Percentiles rank a stretch among this genome's conserved stretches.
Conservation (phyloP, 2,797 vertebrate genomes). For the Intellagama lesueurii region DNA sequence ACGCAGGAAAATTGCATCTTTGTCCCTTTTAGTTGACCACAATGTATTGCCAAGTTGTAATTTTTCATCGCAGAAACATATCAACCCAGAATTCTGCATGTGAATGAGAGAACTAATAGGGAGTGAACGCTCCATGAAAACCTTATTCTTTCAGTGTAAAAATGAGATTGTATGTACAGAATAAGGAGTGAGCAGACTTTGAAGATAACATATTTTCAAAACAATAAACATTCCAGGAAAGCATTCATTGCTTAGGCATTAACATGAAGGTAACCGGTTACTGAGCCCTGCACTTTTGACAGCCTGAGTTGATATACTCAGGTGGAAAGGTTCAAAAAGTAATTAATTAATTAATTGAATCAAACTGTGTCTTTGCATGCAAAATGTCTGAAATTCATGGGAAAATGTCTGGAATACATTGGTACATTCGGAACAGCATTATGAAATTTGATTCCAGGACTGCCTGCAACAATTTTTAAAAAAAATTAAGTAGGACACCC, state of each 20-base stretch:
- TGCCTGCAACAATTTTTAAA: neutral
- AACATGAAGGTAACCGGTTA: neutral
- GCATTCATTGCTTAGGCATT: constrained; percentile 31
- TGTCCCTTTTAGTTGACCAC: neutral
- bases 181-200: neutral
- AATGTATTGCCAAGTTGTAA: neutral
- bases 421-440: neutral
- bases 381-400: neutral
- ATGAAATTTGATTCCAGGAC: neutral
- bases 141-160: rapidly evolving
- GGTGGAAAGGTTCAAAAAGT: neutral
- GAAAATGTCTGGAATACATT: neutral
- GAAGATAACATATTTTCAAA: constrained; percentile 13
- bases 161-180: neutral
- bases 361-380: neutral
- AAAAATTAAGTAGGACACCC: neutral
- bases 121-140: neutral
- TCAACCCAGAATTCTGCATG: neutral
- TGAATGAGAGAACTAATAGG: neutral
- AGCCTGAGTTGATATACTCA: neutral
- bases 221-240: constrained; percentile 19
- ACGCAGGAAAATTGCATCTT: neutral
- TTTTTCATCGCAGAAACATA: neutral
- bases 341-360: neutral
- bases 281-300: neutral